phyloP scores from a whole-genome alignment of 53 echinoderm and acorn worm genomes.

The Astropecten irregularis region DNA sequence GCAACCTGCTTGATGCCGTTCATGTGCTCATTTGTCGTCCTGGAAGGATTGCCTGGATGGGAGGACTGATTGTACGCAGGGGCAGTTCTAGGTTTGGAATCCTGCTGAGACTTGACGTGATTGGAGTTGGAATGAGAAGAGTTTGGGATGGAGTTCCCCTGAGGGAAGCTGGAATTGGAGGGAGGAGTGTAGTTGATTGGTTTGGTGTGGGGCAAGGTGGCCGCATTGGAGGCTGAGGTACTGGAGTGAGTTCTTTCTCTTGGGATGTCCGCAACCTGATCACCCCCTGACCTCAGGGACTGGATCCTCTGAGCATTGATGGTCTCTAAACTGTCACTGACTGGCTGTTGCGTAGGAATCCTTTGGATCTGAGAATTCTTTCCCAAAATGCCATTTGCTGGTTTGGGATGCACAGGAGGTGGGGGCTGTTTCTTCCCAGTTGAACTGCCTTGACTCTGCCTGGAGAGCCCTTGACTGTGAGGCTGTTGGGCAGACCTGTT shows the following conservation, averaged over 20 bases:
- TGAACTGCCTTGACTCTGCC: neutral
- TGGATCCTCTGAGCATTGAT: conserved; percentile 46
- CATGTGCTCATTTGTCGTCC: neutral
- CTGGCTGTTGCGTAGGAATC: neutral
- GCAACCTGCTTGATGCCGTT: neutral
- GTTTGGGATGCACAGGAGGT: conserved; percentile 19
- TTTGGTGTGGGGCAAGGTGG: conserved; percentile 72
- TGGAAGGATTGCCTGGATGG: neutral
- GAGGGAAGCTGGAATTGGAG: conserved; percentile 23
- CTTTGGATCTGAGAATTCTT: neutral
- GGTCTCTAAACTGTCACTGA: neutral
- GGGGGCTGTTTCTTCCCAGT: conserved; percentile 5
- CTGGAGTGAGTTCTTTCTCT: neutral
- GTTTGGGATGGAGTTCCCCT: neutral
- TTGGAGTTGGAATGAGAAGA: conserved; percentile 1
- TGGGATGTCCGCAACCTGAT: neutral
- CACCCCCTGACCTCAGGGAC: neutral
- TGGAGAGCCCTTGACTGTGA: neutral
- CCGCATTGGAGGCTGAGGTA: conserved; percentile 15
- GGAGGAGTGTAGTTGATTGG: conserved; percentile 66
- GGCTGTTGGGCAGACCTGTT: neutral
- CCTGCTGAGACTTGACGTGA: conserved; percentile 42
- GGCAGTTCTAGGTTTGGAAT: neutral
- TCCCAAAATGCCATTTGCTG: neutral
- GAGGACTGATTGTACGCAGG: neutral